Percentiles rank a stretch among this genome's conserved stretches.
These are phyloP conservation scores for Lerema accius DNA, from an alignment of 1,140 invertebrate species.

Conservation along the genomic window DNA sequence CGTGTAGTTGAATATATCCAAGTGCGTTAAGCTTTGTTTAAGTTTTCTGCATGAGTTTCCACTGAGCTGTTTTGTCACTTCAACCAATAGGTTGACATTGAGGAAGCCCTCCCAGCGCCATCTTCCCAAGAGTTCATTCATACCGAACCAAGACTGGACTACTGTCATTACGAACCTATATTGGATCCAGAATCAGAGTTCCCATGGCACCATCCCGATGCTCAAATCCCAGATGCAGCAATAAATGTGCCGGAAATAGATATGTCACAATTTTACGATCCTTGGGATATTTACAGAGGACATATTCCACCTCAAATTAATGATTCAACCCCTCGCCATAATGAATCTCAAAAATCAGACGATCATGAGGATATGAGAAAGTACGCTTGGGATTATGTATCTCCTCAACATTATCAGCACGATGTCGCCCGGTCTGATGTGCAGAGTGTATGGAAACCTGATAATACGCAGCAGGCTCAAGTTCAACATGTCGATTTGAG, in stretches of 20 bases:
- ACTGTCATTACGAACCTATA: slow-evolving; percentile 56
- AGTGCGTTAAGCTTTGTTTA: slow-evolving; percentile 72
- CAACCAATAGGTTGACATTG: slow-evolving; percentile 71
- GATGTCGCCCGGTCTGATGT: slow-evolving; percentile 9
- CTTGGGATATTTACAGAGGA: slow-evolving; percentile 83
- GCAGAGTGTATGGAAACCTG: slow-evolving; percentile 8
- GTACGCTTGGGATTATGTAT: slow-evolving; percentile 60
- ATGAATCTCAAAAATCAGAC: slow-evolving; percentile 38
- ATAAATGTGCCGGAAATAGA: slow-evolving; percentile 45
- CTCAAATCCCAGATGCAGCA: slow-evolving; percentile 47
- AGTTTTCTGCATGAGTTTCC: slow-evolving; percentile 68
- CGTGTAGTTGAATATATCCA: slow-evolving; percentile 34
- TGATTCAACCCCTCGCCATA: slow-evolving; percentile 10
- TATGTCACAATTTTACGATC: slow-evolving; percentile 83
- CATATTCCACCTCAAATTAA: slow-evolving; percentile 53
- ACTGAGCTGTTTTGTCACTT: slow-evolving; percentile 71
- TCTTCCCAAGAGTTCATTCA: slow-evolving; percentile 47
- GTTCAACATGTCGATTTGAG: slow-evolving; percentile 27
- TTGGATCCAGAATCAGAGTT: slow-evolving; percentile 74
- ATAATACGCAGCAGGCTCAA: slow-evolving; percentile 17
- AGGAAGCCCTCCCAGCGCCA: slow-evolving; percentile 51
- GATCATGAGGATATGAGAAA: slow-evolving; percentile 58
- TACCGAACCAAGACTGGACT: slow-evolving; percentile 42
- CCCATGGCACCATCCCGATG: slow-evolving; percentile 73
- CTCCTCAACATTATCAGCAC: slow-evolving; percentile 38